A percentile compares a stretch with the other conserved stretches of the same genome.
Evolutionary conservation across 1,140 invertebrate species (phyloP).

Genomic region (Dreissena polymorpha): DNA sequence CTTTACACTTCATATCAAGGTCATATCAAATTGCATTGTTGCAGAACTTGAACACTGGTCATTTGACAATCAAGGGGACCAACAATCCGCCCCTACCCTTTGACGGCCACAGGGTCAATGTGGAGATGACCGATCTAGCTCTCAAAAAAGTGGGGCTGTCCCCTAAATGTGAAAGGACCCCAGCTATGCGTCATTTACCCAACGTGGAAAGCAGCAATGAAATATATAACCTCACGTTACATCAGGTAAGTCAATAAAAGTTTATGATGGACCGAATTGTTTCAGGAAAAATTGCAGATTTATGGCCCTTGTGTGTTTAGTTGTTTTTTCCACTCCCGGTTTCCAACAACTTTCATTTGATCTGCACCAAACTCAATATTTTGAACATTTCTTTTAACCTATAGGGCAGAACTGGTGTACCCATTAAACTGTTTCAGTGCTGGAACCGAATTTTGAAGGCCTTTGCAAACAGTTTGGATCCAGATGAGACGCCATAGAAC

Average conservation of each 20-base stretch:
- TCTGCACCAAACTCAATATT: conserved; percentile 1
- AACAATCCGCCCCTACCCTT: too few relatives aligned
- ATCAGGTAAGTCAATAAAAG: conserved; percentile 44
- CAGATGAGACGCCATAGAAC: too few relatives aligned
- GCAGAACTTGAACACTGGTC: too few relatives aligned
- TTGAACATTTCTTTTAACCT: neutral
- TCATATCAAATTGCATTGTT: too few relatives aligned
- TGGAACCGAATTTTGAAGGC: too few relatives aligned
- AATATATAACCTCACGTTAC: conserved; percentile 55
- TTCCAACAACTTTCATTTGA: neutral
- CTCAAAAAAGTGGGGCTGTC: too few relatives aligned
- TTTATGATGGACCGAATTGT: neutral
- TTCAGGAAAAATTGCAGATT: neutral
- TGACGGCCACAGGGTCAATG: too few relatives aligned
- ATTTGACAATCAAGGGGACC: too few relatives aligned
- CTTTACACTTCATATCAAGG: too few relatives aligned
- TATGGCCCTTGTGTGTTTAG: neutral
- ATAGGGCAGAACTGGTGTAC: neutral
- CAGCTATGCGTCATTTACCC: conserved; percentile 20
- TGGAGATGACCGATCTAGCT: conserved; percentile 33
- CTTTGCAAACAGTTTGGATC: too few relatives aligned
- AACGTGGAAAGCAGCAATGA: conserved; percentile 43
- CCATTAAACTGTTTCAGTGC: too few relatives aligned
- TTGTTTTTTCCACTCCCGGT: neutral
- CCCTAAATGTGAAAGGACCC: neutral